These are phyloP conservation scores for Stenurella melanura DNA, from an alignment of 2,888 invertebrate species.

Conservation along the genomic window DNA sequence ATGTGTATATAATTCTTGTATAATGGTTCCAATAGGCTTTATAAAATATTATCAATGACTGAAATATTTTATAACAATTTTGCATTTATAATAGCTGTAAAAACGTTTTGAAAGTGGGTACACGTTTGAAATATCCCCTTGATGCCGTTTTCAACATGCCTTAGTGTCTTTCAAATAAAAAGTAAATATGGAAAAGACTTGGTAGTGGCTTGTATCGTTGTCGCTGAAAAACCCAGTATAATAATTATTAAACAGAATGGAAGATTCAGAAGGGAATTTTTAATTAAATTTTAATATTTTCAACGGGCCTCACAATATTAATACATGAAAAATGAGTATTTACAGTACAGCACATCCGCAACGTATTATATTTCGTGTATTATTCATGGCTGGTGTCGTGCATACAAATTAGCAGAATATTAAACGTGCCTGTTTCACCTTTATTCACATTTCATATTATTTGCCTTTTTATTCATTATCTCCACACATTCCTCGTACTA, in stretches of 20 bases:
- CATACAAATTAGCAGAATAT: conserved; percentile 26
- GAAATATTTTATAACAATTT: no score
- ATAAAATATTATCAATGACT: no score
- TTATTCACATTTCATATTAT: not conserved
- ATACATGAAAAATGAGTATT: not conserved
- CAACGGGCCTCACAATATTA: not conserved
- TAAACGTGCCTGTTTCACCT: conserved; percentile 15
- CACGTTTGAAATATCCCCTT: no score
- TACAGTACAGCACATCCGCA: conserved; percentile 14
- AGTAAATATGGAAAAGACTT: no score
- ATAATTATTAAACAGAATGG: not conserved
- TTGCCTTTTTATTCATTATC: conserved; percentile 1
- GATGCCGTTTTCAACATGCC: no score
- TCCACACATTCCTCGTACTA: conserved; percentile 1
- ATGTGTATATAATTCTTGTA: no score
- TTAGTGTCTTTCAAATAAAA: no score
- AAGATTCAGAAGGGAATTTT: not conserved
- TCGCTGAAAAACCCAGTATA: not conserved
- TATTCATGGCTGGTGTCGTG: conserved; percentile 5
- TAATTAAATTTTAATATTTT: not conserved
- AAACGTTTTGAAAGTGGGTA: no score
- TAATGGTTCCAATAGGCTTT: no score
- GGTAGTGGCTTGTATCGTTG: no score
- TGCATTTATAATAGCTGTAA: no score
- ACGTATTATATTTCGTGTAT: conserved; percentile 17